A percentile compares a stretch with the other conserved stretches of the same genome.
Evolutionary conservation across 2,113 vertebrate genomes (phyloP).

Genomic region (Erythrolamprus reginae): DNA sequence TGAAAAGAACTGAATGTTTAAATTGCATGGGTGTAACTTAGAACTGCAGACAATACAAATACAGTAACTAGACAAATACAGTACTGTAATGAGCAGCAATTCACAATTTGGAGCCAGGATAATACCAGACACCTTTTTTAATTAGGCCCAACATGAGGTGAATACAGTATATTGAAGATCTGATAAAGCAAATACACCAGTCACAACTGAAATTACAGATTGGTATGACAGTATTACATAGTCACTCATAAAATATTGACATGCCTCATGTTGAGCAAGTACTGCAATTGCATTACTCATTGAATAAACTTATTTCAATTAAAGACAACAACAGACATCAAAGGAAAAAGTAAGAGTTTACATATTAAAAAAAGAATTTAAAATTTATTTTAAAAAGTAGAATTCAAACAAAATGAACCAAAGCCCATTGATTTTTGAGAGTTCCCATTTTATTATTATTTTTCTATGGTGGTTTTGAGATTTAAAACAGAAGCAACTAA

Average conservation of each 20-base stretch:
- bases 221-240: not conserved
- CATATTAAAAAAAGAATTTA: not conserved
- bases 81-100: not conserved
- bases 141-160: slow-evolving; percentile 18
- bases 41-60: not conserved
- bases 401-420: not conserved
- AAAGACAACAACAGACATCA: not conserved
- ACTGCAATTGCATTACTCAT: not conserved
- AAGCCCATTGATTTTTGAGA: not conserved
- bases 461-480: not conserved
- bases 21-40: not conserved
- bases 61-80: not conserved
- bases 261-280: not conserved
- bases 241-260: not conserved
- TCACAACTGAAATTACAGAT: not conserved
- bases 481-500: not conserved
- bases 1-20: not conserved
- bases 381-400: not conserved
- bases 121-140: slow-evolving; percentile 15
- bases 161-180: not conserved
- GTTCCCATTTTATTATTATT: not conserved
- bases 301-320: not conserved
- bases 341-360: not conserved
- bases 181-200: not conserved
- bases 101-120: slow-evolving; percentile 25